Evolutionary conservation across 1,140 invertebrate species (phyloP).

Genomic region (Steinernema khuongi): DNA sequence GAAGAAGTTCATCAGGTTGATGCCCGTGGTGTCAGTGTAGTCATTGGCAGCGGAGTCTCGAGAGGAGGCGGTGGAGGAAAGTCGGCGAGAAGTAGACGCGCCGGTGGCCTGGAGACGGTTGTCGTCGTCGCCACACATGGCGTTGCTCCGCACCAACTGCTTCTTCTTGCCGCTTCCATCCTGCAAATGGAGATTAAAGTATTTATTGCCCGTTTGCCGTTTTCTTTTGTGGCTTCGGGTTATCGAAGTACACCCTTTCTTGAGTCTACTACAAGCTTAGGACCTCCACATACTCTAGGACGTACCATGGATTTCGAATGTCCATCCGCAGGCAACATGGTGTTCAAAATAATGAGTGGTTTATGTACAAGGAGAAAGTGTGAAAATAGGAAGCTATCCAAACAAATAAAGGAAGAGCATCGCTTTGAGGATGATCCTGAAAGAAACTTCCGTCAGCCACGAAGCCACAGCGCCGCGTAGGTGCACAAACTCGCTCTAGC

Average conservation of each 20-base stretch:
- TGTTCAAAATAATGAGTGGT: neutral
- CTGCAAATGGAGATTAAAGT: conserved; percentile 11
- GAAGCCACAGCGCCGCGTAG: no score
- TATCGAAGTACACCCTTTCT: no score
- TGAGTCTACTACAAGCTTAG: no score
- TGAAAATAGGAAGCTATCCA: neutral
- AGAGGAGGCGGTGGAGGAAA: conserved; percentile 13
- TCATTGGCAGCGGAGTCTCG: conserved; percentile 73
- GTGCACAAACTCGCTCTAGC: neutral
- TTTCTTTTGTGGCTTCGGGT: no score
- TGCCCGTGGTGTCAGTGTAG: conserved; percentile 70
- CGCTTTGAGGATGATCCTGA: neutral
- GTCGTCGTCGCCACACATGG: conserved; percentile 75
- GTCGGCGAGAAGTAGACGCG: neutral
- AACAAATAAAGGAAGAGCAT: conserved; percentile 1
- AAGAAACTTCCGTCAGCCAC: no score
- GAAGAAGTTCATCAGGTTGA: conserved; percentile 79
- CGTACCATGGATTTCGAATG: neutral
- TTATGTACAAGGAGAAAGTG: neutral
- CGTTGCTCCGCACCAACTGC: conserved; percentile 77
- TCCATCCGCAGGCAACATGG: neutral
- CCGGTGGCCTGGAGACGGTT: conserved; percentile 1
- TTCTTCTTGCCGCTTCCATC: conserved; percentile 14
- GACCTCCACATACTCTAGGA: neutral
- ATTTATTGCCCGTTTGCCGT: neutral